Base-by-base conservation (phyloP, 2,888 invertebrate genomes). In the Serripes groenlandicus region DNA sequence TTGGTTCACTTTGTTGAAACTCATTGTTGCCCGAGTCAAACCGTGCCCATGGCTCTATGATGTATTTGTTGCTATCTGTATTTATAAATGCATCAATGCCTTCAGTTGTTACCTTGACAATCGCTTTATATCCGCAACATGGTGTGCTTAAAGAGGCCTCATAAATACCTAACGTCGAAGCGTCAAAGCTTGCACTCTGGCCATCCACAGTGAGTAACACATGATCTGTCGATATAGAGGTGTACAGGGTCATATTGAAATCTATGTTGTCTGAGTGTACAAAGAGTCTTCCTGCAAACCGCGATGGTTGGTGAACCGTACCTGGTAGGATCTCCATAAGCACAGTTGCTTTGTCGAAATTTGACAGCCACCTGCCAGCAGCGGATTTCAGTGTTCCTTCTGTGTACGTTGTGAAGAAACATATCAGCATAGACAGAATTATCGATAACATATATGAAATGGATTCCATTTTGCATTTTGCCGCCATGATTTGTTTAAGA, bases 41-140 rank as follows among this genome's bases (percentile, higher is more conserved):
- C 18, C 77, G 66, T 28, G 70, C 73, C 15, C 26, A n/a, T 4
- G 78, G 85, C 52, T 85, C 85, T 49, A 85, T 42, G 37, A 79
- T 79, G 18, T 64, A 42, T 30, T 58, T 81, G 28, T 76, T 58
- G 52, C 76, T 76, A 30, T n/a, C 54, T 4, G 68, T 68, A 18
- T 60, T 42, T 3, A 85, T 58, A 2, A 81, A 69, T 26, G 54
- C 76, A 76, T 81, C 85, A 1, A 85, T 23, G 23, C 77, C 78
- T 34, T 76, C 72, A 21, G 32, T 0, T 23, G 76, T 81, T 3
- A 81, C 30, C 73, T 79, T 83, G 15, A 79, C 62, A 30, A 70
- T 28, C 2, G 72, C 71, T 30, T 30, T 49, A 34, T 74, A 56
- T 5, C 28, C 35, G 35, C 68, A 73, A 18, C 54, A 52, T 1